Evolutionary conservation across 92 coral and sea anemone genomes (phyloP), one percentile per base, ranked within the genome.

Genomic region (Epizoanthus fatuus): DNA sequence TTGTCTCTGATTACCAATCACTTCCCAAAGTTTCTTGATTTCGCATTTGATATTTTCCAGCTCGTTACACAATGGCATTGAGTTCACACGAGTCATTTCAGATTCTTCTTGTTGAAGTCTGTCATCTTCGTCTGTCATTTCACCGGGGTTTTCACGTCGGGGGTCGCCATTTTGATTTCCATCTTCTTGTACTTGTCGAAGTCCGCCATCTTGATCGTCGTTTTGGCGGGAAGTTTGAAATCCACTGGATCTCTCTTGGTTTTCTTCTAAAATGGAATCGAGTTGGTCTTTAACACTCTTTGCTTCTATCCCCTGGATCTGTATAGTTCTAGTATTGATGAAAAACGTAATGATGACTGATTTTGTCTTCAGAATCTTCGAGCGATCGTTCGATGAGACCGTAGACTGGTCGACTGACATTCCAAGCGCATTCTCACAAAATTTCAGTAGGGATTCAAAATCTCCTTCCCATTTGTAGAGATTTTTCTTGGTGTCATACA

Each of bases 1-100:
- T 68, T 32, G 47, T 68, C 73, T 32, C 73, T 68, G 44, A 64
- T 64, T 64, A 64, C 40, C 40, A 64, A 64, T 20, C 70, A 64
- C 70, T 64, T 64, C 25, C 25, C 25, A 22, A 22, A 22, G 25
- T 22, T 22, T 22, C 25, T 22, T 22, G 25, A 22, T 22, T 64
- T 64, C 70, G 14, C 70, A 64, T 68, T 68, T 68, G 16, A 39
- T 68, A 68, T 68, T 68, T 52, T 68, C 52, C 40, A 68, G 54
- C 73, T 68, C 25, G 73, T 68, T 68, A 35, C 73, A 68, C 40
- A 68, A 68, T 68, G 52, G 73, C 73, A 68, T 68, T 39, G 73
- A 68, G 40, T 38, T 68, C 73, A 37, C 51, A 22, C 25, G 25
- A 22, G 25, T 22, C 25, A 22, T 22, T 22, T 22, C 25, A 22